These are phyloP conservation scores for Silurus lanzhouensis DNA, from an alignment of 2,797 vertebrate species.

Conservation along the genomic window DNA sequence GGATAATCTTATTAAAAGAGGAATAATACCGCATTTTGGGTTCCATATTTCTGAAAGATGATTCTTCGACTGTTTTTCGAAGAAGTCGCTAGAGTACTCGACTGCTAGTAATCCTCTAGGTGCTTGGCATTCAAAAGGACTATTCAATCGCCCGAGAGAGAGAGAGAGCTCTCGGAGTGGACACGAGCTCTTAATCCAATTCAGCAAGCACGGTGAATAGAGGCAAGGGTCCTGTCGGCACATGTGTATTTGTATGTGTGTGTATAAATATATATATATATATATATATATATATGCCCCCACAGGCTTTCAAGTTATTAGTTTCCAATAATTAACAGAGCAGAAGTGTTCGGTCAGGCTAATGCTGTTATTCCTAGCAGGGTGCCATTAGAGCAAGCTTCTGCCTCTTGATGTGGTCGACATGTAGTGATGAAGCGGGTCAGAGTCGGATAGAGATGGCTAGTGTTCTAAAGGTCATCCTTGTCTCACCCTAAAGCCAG, in stretches of 20 bases:
- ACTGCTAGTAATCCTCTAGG: background rate
- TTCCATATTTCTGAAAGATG: background rate
- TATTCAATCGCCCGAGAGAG: slow-evolving; percentile 27
- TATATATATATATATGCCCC: background rate
- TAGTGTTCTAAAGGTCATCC: slow-evolving; percentile 5
- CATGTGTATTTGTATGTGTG: slow-evolving; percentile 4
- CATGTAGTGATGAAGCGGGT: background rate
- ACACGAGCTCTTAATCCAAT: slow-evolving; percentile 17
- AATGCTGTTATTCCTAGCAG: slow-evolving; percentile 3
- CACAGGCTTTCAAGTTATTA: slow-evolving; percentile 1
- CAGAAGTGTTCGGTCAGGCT: slow-evolving; percentile 2
- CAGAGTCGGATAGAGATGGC: background rate
- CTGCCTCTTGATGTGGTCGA: background rate
- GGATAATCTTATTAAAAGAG: background rate
- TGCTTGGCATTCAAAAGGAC: slow-evolving; percentile 3
- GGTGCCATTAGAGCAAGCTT: slow-evolving; percentile 2
- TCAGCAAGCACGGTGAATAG: slow-evolving; percentile 13
- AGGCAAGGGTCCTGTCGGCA: slow-evolving; percentile 6
- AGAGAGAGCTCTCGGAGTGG: background rate
- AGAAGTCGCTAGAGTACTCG: background rate
- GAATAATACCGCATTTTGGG: too few relatives aligned
- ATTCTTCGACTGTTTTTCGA: background rate
- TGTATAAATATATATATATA: background rate
- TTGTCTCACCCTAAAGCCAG: background rate
- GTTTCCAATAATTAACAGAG: slow-evolving; percentile 29